Evolutionary conservation across 2,888 invertebrate genomes (phyloP).

Genomic region (Rhamphomyia laevipes): DNA sequence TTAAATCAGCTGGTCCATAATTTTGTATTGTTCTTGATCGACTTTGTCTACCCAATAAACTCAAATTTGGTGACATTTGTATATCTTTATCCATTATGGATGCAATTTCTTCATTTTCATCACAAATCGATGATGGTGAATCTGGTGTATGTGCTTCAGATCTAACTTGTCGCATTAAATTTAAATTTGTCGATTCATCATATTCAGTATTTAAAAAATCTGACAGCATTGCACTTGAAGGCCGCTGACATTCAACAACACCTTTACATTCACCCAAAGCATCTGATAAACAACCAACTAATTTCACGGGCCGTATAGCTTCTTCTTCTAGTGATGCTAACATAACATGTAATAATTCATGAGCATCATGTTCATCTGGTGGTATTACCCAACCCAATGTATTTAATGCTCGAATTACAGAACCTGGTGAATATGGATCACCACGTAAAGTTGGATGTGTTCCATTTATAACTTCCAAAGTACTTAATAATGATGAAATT

Average conservation of each 20-base stretch:
- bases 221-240: conserved; percentile 40
- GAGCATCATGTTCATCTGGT: conserved; percentile 85
- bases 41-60: conserved; percentile 21
- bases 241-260: conserved; percentile 28
- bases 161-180: conserved; percentile 29
- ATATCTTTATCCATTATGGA: conserved; percentile 19
- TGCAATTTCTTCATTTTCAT: conserved; percentile 23
- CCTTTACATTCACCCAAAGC: conserved; percentile 38
- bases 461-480: conserved; percentile 65
- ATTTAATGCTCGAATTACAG: conserved; percentile 58
- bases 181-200: conserved; percentile 32
- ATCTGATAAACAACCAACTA: conserved; percentile 59
- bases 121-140: conserved; percentile 36
- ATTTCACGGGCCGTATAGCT: conserved; percentile 36
- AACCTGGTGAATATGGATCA: conserved; percentile 48
- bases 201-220: conserved; percentile 37
- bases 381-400: conserved; percentile 79
- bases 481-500: conserved; percentile 59
- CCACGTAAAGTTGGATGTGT: conserved; percentile 53
- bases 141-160: conserved; percentile 37
- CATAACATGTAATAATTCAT: conserved; percentile 82
- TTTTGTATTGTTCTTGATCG: conserved; percentile 26
- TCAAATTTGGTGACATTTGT: conserved; percentile 21
- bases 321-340: conserved; percentile 87
- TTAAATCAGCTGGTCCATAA: conserved; percentile 6